Percentiles rank a stretch among this genome's conserved stretches.
phyloP scores from a whole-genome alignment of 2,113 vertebrate species.

The Coptodon rendalli region DNA sequence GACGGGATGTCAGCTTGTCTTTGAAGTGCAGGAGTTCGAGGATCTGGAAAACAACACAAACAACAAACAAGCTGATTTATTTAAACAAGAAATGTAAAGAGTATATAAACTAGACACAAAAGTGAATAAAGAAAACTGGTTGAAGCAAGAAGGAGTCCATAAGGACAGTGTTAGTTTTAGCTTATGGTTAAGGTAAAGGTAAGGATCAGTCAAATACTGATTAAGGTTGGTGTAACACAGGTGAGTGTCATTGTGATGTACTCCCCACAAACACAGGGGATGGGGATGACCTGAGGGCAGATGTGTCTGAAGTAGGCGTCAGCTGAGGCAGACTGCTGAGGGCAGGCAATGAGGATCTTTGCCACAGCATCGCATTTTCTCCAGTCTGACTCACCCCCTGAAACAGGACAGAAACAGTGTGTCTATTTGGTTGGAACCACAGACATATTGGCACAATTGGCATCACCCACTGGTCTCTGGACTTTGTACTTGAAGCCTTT shows the following conservation, averaged over 20 bases:
- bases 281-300: constrained; percentile 84
- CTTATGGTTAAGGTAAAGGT: background rate
- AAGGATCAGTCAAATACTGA: background rate
- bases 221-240: background rate
- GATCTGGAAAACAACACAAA: constrained; percentile 68
- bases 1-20: constrained; percentile 75
- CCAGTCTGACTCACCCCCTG: constrained; percentile 82
- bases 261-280: background rate
- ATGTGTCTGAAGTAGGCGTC: constrained; percentile 81
- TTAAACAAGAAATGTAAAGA: background rate
- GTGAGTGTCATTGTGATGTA: background rate
- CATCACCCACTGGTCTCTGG: background rate
- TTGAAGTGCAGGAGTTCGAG: constrained; percentile 84
- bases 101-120: background rate
- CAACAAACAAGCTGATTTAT: background rate
- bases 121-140: background rate
- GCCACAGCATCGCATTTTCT: constrained; percentile 85
- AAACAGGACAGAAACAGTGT: constrained; percentile 25
- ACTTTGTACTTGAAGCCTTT: background rate
- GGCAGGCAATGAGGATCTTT: constrained; percentile 85
- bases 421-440: background rate
- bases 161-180: background rate
- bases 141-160: background rate
- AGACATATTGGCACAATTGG: background rate
- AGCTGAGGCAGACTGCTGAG: constrained; percentile 83